Evolutionary conservation across 2,113 vertebrate species (phyloP).

Genomic region (Origma solitaria): DNA sequence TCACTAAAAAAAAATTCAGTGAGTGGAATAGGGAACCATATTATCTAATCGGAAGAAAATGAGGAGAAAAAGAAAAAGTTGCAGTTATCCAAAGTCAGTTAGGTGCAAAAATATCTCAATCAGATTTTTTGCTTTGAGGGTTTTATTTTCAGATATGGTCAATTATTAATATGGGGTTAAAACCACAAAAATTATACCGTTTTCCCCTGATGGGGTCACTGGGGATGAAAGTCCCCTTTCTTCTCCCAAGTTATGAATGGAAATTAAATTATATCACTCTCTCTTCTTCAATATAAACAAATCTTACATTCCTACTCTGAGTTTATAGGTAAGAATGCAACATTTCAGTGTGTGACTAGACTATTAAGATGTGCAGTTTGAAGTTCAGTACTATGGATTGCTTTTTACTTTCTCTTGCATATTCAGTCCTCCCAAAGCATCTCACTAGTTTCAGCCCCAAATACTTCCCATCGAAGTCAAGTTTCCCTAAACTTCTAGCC

Average conservation of each 20-base stretch:
- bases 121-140: not conserved
- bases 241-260: not conserved
- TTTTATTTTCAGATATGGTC: not conserved
- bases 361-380: not conserved
- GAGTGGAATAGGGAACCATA: not conserved
- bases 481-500: not conserved
- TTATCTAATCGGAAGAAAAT: not conserved
- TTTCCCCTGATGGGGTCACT: not conserved
- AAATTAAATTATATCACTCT: not conserved
- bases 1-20: not conserved
- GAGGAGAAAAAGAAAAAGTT: not conserved
- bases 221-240: not conserved
- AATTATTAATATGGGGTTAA: not conserved
- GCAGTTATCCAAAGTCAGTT: not conserved
- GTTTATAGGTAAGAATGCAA: not conserved
- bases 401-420: not conserved
- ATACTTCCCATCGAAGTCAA: not conserved
- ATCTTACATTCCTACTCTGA: not conserved
- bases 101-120: not conserved
- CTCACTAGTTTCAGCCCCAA: rapidly evolving
- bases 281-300: not conserved
- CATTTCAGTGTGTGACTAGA: not conserved
- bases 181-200: not conserved
- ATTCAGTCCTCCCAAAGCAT: not conserved
- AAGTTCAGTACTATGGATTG: not conserved